These are phyloP conservation scores for Psammodynastes pulverulentus DNA, from an alignment of 2,113 vertebrate species.

Conservation along the genomic window DNA sequence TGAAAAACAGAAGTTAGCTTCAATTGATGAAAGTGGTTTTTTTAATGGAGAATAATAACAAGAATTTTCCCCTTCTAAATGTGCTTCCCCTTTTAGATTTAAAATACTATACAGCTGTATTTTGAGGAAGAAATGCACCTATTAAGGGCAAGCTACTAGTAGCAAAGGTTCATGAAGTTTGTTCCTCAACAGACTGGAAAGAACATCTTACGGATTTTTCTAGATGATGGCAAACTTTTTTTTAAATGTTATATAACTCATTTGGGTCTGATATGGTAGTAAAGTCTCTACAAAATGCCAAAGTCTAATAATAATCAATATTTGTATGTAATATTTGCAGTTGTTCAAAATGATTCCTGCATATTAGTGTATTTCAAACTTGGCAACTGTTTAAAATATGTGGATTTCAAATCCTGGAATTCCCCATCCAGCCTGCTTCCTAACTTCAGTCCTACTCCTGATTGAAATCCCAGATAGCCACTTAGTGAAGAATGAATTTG, in stretches of 20 bases:
- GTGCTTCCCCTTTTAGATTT: neutral
- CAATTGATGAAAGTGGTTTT: neutral
- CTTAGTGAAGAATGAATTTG: neutral
- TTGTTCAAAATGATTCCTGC: neutral
- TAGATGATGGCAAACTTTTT: neutral
- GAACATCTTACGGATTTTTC: neutral
- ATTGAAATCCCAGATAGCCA: neutral
- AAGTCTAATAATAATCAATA: neutral
- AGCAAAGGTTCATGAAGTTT: neutral
- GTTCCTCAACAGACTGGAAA: too few species aligned
- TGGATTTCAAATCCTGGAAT: neutral
- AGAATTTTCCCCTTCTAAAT: neutral
- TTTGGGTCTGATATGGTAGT: too few species aligned
- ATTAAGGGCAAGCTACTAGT: neutral
- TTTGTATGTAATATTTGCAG: neutral
- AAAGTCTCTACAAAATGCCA: neutral
- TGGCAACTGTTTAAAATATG: neutral
- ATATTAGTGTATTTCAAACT: neutral
- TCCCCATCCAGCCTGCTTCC: neutral
- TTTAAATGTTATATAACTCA: neutral
- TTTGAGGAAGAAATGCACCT: neutral
- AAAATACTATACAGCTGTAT: neutral
- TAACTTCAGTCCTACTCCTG: neutral
- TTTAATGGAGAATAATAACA: neutral
- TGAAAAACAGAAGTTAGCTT: neutral